These are phyloP conservation scores for Lordiphosa collinella DNA, from an alignment of 1,140 invertebrate genomes.

Conservation along the genomic window DNA sequence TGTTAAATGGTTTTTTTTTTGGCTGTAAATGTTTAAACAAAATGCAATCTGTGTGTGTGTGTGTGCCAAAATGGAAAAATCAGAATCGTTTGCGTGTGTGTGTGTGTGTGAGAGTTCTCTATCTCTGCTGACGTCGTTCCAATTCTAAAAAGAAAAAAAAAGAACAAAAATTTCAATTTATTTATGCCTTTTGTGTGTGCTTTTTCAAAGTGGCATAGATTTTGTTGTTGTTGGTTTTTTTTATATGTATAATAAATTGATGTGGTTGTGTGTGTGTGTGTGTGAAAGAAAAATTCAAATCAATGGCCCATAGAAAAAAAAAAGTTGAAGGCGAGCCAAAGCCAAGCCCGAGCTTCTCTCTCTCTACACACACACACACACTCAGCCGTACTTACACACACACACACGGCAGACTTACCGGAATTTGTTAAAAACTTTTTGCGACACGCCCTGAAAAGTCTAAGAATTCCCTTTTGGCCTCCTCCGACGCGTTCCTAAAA, in stretches of 20 bases:
- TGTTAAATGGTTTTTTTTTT: background rate
- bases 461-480: too few relatives aligned
- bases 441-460: too few relatives aligned
- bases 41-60: background rate
- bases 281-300: conserved; percentile 18
- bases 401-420: too few relatives aligned
- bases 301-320: conserved; percentile 24
- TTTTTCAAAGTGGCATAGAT: conserved; percentile 50
- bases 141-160: background rate
- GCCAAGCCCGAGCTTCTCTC: conserved; percentile 3
- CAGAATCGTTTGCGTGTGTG: too few relatives aligned
- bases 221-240: conserved; percentile 15
- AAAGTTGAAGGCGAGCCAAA: conserved; percentile 15
- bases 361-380: background rate
- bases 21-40: conserved; percentile 4
- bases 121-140: too few relatives aligned
- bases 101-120: too few relatives aligned
- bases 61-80: too few relatives aligned
- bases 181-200: conserved; percentile 29
- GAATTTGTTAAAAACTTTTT: too few relatives aligned
- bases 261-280: background rate
- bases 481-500: too few relatives aligned
- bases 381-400: too few relatives aligned
- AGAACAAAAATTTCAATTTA: conserved; percentile 8
- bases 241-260: conserved; percentile 19